Evolutionary conservation across 2,113 vertebrate genomes (phyloP).

Genomic region (Platanista minor): DNA sequence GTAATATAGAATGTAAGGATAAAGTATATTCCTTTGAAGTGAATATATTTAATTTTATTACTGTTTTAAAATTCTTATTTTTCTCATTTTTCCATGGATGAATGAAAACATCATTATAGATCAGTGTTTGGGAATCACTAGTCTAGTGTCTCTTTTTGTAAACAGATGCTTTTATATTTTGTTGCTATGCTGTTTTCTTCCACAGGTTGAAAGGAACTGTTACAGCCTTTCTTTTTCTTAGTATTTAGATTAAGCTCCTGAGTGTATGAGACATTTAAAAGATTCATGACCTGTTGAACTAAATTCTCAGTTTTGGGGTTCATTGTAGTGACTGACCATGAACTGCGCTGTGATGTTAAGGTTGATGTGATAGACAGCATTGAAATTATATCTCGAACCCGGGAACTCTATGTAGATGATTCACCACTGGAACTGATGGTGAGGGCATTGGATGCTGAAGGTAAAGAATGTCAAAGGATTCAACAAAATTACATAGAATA

Average conservation of each 20-base stretch:
- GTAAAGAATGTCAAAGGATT: constrained; percentile 51
- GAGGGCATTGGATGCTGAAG: constrained; percentile 77
- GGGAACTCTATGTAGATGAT: constrained; percentile 79
- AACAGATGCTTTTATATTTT: neutral
- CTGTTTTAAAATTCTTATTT: neutral
- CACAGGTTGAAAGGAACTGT: neutral
- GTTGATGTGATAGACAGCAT: constrained; percentile 74
- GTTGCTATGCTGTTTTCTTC: constrained; percentile 22
- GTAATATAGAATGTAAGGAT: neutral
- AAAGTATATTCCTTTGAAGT: neutral
- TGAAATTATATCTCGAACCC: constrained; percentile 77
- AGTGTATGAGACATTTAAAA: neutral
- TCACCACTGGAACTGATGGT: constrained; percentile 77
- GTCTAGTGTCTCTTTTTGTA: neutral
- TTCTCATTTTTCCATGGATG: neutral
- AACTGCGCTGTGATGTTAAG: constrained; percentile 78
- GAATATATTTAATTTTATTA: constrained; percentile 5
- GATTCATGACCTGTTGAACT: neutral
- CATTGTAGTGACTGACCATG: constrained; percentile 75
- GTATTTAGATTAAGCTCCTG: neutral
- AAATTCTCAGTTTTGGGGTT: constrained; percentile 29
- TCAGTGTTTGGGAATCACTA: neutral
- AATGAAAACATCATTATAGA: neutral
- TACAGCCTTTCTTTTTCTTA: neutral
- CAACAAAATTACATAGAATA: neutral